Evolutionary conservation across 2,113 vertebrate species (phyloP).

Genomic region (Stictonetta naevosa): DNA sequence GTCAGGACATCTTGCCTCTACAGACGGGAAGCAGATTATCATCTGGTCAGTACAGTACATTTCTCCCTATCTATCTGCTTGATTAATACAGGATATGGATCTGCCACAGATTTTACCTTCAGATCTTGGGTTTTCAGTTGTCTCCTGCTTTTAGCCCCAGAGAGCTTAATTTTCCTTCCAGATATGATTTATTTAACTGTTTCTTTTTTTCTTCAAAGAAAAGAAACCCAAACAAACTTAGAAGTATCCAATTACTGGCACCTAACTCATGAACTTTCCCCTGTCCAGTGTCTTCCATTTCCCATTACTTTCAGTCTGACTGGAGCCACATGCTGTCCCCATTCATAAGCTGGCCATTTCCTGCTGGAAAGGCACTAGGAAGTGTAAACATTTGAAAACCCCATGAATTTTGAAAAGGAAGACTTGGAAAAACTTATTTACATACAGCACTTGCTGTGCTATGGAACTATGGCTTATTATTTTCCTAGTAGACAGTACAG

Average conservation of each 20-base stretch:
- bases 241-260: slow-evolving; percentile 22
- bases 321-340: slow-evolving; percentile 19
- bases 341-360: neutral
- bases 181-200: slow-evolving; percentile 10
- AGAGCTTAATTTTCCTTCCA: slow-evolving; percentile 17
- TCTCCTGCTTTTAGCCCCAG: neutral
- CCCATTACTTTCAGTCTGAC: neutral
- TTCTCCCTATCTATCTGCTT: slow-evolving; percentile 6
- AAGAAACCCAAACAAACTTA: slow-evolving; percentile 19
- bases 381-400: neutral
- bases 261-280: slow-evolving; percentile 34
- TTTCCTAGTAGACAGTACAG: neutral
- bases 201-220: neutral
- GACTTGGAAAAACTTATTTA: neutral
- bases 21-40: slow-evolving; percentile 11
- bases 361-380: neutral
- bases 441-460: neutral
- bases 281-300: slow-evolving; percentile 32
- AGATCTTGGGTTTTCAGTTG: slow-evolving; percentile 10
- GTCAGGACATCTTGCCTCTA: neutral
- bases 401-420: neutral
- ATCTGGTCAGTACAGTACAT: neutral
- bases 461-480: neutral
- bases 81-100: slow-evolving; percentile 32
- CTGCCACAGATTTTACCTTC: slow-evolving; percentile 27